Evolutionary conservation across 2,888 invertebrate genomes (phyloP), one percentile per base, ranked within the genome.

Genomic region (Ametastegia equiseti): DNA sequence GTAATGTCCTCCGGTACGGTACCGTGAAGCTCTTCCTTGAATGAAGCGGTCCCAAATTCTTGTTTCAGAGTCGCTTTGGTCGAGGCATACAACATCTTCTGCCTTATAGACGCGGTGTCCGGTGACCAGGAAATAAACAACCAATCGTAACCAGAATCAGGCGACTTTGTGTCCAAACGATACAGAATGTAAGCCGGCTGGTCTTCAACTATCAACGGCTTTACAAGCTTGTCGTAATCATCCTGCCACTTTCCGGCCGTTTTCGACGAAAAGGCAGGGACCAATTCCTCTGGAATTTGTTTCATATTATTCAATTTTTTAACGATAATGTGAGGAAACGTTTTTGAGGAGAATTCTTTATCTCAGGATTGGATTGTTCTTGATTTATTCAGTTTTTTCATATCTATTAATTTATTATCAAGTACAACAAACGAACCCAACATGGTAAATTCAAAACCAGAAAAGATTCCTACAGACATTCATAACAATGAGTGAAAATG

Each of bases 11-110:
- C 95, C 94, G 97, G 90, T 0, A 92, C 92, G 15, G 98, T 98
- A 36, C 97, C 98, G 93, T 98, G 98, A 87, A 98, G 92, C 92
- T 99, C 99, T 91, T 98, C 97, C 88, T 97, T 97, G 82, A 99
- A 98, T 88, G 97, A 97, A 0, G 97, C 96, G 5, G 97, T 96
- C 0, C 99, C 99, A 92, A 99, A 99, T 91, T 99, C 98, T 88
- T 96, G 96, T 91, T 99, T 99, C 39, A 99, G 93, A 0, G 99
- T 99, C 0, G 99, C 98, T 92, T 98, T 98, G 0, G 99, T 99
- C 0, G 98, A 98, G 0, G 99, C 99, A 88, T 98, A 98, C 80
- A 99, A 93, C 99, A 99, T 99, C 92, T 99, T 99, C 89, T 98
- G 96, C 81, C 99, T 93, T 3, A 99, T 96, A 0, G 97, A 95